These are phyloP conservation scores for Apostichopus japonicus DNA, from an alignment of 35 echinoderm and acorn worm species.

Conservation along the genomic window DNA sequence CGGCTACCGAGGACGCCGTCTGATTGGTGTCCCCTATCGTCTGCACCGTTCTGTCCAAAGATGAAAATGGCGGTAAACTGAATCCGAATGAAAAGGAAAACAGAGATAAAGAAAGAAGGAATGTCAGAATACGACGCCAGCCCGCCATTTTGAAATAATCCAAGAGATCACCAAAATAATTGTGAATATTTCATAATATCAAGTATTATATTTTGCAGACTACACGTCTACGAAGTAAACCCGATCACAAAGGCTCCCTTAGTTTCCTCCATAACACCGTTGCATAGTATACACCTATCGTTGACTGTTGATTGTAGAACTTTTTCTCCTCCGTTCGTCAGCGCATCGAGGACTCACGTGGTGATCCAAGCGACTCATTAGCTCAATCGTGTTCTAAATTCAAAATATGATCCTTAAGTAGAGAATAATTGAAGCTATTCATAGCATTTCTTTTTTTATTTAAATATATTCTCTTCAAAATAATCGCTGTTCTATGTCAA, in stretches of 20 bases:
- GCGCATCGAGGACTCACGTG: background rate
- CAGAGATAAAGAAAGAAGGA: background rate
- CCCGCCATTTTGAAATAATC: conserved; percentile 13
- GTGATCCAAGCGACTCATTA: background rate
- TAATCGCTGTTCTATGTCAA: conserved; percentile 12
- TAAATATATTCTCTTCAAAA: background rate
- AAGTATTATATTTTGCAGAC: background rate
- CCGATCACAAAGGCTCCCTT: too few relatives aligned
- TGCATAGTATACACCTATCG: too few relatives aligned
- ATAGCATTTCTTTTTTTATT: conserved; percentile 30
- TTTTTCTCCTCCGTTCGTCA: background rate
- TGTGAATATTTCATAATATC: background rate
- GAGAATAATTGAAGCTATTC: conserved; percentile 38
- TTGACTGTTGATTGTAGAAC: too few relatives aligned
- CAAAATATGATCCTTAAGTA: background rate
- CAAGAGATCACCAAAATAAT: background rate
- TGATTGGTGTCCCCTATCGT: background rate
- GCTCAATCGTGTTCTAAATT: background rate
- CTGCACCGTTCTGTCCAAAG: background rate
- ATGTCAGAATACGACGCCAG: background rate
- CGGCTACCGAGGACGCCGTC: background rate
- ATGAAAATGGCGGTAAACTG: background rate
- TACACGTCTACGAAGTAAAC: background rate
- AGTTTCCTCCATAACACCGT: too few relatives aligned
- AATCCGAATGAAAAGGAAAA: background rate